A percentile compares a stretch with the other conserved stretches of the same genome.
These are phyloP conservation scores for Australoheros scitulus DNA, from an alignment of 2,113 vertebrate species.

Conservation along the genomic window DNA sequence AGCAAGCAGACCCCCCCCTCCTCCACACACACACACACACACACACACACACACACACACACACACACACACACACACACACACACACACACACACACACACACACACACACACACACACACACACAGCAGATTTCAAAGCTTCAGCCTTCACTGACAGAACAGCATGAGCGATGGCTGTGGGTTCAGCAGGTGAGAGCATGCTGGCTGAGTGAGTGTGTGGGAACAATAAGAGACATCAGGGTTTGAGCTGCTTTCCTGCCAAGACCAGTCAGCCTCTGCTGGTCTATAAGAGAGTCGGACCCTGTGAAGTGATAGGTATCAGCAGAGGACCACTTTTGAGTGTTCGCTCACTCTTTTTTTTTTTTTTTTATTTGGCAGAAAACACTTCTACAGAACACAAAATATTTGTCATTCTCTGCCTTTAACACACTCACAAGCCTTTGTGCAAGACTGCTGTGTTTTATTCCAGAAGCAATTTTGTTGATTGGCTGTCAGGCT, in stretches of 20 bases:
- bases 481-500: conserved; percentile 68
- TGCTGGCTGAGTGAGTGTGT: conserved; percentile 59
- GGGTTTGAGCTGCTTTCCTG: conserved; percentile 55
- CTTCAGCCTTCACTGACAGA: conserved; percentile 58
- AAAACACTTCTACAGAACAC: background rate
- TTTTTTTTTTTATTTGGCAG: background rate
- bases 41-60: no score
- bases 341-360: background rate
- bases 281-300: conserved; percentile 23
- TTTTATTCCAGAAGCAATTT: conserved; percentile 58
- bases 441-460: conserved; percentile 27
- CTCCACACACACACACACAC: no score
- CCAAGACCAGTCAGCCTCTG: conserved; percentile 60
- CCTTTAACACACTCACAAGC: conserved; percentile 7
- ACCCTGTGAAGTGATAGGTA: conserved; percentile 17
- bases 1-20: no score
- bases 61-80: no score
- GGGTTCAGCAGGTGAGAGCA: conserved; percentile 77
- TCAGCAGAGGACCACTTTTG: background rate
- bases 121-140: conserved; percentile 42
- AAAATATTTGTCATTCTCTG: conserved; percentile 4
- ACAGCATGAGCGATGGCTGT: conserved; percentile 71
- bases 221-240: conserved; percentile 67
- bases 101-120: background rate
- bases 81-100: background rate